A percentile compares a stretch with the other conserved stretches of the same genome.
phyloP scores from a whole-genome alignment of 2,113 vertebrate species.

The Neodon shergylaensis region DNA sequence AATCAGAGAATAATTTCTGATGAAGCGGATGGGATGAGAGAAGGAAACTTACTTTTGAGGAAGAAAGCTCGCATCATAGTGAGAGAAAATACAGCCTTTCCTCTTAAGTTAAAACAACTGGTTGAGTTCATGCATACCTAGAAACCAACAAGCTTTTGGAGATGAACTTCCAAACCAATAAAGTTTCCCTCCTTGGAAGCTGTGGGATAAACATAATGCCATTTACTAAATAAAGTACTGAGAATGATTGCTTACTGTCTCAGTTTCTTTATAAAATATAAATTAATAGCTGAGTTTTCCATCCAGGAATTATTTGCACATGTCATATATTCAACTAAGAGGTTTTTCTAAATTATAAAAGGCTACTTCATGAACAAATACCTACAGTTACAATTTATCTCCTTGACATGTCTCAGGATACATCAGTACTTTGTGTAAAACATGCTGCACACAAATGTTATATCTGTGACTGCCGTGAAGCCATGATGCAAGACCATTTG shows the following conservation, averaged over 20 bases:
- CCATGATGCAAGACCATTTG: not conserved
- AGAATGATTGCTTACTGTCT: not conserved
- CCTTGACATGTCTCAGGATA: constrained; percentile 17
- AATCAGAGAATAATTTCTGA: constrained; percentile 42
- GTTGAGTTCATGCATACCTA: not conserved
- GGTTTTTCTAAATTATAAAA: constrained; percentile 19
- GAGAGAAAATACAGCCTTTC: constrained; percentile 18
- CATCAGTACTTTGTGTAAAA: not conserved
- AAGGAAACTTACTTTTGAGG: not conserved
- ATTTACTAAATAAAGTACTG: not conserved
- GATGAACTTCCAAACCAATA: not conserved
- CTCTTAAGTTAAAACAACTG: constrained; percentile 20
- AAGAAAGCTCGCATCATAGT: constrained; percentile 9
- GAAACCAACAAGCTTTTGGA: not conserved
- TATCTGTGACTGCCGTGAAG: constrained; percentile 4
- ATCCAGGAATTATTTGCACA: not conserved
- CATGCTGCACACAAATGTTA: not conserved
- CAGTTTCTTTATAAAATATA: not conserved
- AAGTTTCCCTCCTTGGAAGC: not conserved
- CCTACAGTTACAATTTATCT: constrained; percentile 51
- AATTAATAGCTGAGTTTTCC: not conserved
- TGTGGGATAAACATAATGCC: not conserved
- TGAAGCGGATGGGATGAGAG: not conserved
- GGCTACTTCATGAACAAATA: constrained; percentile 1
- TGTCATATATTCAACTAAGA: not conserved